Conservation (phyloP, 64 coral and sea anemone species). For the Acropora yongei region DNA sequence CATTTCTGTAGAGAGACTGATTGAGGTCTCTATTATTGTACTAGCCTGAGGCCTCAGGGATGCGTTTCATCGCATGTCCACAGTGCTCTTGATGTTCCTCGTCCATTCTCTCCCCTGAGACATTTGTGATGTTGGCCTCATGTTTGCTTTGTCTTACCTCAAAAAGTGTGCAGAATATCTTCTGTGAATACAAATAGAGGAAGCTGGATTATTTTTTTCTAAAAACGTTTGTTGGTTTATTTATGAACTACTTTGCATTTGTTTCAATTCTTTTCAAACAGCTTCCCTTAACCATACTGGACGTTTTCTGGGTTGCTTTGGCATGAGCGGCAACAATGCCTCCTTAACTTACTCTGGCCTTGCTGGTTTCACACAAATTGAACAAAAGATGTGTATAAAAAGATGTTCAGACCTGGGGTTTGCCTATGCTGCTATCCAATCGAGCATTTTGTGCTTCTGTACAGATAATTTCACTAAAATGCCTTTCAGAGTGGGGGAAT, state of each 20-base stretch:
- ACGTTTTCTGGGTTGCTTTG: constrained; percentile 2
- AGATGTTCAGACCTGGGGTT: neutral
- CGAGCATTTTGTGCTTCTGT: constrained; percentile 30
- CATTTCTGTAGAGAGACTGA: neutral
- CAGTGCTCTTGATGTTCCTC: too few relatives aligned
- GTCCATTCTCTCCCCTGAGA: too few relatives aligned
- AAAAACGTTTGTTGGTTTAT: neutral
- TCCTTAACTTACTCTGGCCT: neutral
- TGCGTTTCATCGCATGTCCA: too few relatives aligned
- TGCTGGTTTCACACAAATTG: neutral
- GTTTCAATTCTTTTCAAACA: neutral
- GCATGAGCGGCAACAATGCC: neutral
- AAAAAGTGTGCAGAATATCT: too few relatives aligned
- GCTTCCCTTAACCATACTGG: neutral
- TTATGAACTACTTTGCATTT: neutral
- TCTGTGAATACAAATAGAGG: too few relatives aligned
- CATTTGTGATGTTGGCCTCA: too few relatives aligned
- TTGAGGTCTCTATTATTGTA: neutral
- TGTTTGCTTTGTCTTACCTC: too few relatives aligned
- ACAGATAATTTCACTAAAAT: neutral
- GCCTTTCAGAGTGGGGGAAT: neutral
- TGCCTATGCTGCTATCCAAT: constrained; percentile 15
- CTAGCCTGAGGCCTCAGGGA: too few relatives aligned
- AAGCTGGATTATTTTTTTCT: too few relatives aligned
- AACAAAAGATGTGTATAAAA: neutral